A percentile compares a stretch with the other conserved stretches of the same genome.
phyloP scores from a whole-genome alignment of 2,888 invertebrate species.

The Pachydiplax longipennis region DNA sequence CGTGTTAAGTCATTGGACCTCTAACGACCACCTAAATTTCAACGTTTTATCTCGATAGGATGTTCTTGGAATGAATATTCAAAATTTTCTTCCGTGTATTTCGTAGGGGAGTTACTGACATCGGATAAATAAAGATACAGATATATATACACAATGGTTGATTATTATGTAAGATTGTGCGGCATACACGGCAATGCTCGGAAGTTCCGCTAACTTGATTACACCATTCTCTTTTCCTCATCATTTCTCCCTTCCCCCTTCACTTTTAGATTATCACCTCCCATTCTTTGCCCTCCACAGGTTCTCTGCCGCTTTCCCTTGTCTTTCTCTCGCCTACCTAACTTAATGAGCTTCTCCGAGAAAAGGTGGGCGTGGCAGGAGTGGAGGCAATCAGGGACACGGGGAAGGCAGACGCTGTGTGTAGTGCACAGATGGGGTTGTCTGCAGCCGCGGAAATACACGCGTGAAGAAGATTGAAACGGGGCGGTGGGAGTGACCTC shows the following conservation, averaged over 20 bases:
- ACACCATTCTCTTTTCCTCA: background rate
- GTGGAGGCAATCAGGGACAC: background rate
- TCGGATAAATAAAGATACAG: too few species aligned
- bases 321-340: background rate
- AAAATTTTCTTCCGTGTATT: too few species aligned
- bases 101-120: too few species aligned
- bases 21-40: too few species aligned
- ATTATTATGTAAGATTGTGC: too few species aligned
- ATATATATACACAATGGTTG: too few species aligned
- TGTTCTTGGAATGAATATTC: too few species aligned
- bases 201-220: background rate
- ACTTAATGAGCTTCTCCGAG: background rate
- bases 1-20: too few species aligned
- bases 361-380: background rate
- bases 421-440: background rate
- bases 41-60: too few species aligned
- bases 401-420: background rate
- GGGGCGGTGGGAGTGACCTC: background rate
- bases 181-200: too few species aligned
- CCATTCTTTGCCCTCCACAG: background rate
- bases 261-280: background rate
- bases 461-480: background rate
- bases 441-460: background rate
- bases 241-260: background rate
- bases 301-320: background rate